phyloP scores from a whole-genome alignment of 1,140 invertebrate species.

The Drosophila yakuba region DNA sequence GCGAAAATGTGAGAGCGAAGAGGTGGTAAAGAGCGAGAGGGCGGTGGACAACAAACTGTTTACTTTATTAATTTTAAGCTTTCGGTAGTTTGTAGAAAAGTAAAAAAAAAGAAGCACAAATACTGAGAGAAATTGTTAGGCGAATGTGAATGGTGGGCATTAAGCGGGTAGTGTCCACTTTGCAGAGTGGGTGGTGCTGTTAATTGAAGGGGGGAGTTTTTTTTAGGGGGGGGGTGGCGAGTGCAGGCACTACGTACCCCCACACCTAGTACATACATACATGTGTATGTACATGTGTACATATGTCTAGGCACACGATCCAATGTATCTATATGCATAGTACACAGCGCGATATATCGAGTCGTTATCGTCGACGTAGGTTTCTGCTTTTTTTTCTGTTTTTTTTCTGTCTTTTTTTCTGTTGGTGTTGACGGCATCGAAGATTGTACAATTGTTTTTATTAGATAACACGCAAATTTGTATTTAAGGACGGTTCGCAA shows the following conservation, averaged over 20 bases:
- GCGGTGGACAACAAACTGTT: slow-evolving; percentile 52
- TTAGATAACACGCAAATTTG: slow-evolving; percentile 73
- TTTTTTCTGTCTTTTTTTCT: background rate
- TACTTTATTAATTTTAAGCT: slow-evolving; percentile 83
- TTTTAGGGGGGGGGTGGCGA: background rate
- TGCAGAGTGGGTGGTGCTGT: slow-evolving; percentile 27
- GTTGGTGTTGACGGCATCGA: slow-evolving; percentile 42
- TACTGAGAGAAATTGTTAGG: slow-evolving; percentile 63
- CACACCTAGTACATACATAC: background rate
- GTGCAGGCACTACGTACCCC: slow-evolving; percentile 16
- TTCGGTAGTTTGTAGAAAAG: slow-evolving; percentile 57
- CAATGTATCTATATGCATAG: slow-evolving; percentile 34
- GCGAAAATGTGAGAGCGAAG: slow-evolving; percentile 15
- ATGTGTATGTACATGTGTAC: background rate
- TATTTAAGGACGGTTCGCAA: slow-evolving; percentile 38
- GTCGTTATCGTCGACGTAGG: slow-evolving; percentile 27
- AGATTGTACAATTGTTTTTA: slow-evolving; percentile 66
- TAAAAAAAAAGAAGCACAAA: slow-evolving; percentile 28
- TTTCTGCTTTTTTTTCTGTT: background rate
- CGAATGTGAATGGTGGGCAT: slow-evolving; percentile 70
- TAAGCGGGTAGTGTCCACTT: slow-evolving; percentile 56
- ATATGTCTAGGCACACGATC: background rate
- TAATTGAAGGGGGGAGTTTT: background rate
- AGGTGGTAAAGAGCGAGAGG: slow-evolving; percentile 11
- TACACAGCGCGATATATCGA: slow-evolving; percentile 34